phyloP scores from a whole-genome alignment of 2,797 vertebrate genomes.

The Ataeniobius toweri region DNA sequence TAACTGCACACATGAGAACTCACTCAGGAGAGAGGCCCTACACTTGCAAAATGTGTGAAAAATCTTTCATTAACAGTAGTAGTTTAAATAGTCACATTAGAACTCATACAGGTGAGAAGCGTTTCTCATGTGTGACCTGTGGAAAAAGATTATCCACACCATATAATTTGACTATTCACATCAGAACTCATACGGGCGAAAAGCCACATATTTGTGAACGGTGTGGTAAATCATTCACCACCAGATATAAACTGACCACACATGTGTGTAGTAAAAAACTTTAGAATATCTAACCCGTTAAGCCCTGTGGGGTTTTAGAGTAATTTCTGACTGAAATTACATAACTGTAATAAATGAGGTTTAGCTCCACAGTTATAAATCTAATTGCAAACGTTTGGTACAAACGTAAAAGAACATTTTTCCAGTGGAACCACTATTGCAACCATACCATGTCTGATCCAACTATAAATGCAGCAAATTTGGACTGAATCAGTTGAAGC shows the following conservation, averaged over 20 bases:
- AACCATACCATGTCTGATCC: no score
- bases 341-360: no score
- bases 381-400: no score
- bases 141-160: background rate
- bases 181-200: background rate
- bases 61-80: background rate
- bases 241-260: background rate
- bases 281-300: background rate
- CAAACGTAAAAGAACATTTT: no score
- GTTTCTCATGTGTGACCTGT: background rate
- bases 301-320: no score
- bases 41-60: background rate
- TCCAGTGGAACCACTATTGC: no score
- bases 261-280: background rate
- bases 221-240: background rate
- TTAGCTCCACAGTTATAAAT: no score
- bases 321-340: no score
- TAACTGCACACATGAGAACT: background rate
- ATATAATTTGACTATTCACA: background rate
- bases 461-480: no score
- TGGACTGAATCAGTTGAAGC: no score
- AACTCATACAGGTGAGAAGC: background rate
- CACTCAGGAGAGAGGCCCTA: background rate
- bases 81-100: background rate
- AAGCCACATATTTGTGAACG: background rate